phyloP scores from a whole-genome alignment of 2,888 invertebrate species.

The Thera obeliscata region DNA sequence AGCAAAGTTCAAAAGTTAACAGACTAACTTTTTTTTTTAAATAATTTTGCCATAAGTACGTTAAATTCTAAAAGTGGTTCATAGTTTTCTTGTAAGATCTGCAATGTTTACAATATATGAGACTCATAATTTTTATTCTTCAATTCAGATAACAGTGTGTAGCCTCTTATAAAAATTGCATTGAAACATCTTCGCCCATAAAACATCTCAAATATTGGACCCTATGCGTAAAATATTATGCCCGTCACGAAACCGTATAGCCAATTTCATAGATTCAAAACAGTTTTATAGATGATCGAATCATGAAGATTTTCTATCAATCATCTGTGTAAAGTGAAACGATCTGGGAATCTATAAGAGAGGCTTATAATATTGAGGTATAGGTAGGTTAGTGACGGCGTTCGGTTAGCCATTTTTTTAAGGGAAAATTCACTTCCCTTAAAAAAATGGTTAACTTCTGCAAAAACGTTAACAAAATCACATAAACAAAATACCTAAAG shows the following conservation, averaged over 20 bases:
- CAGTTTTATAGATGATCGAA: constrained; percentile 26
- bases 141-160: constrained; percentile 15
- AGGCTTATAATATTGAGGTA: no score
- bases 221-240: constrained; percentile 38
- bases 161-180: constrained; percentile 48
- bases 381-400: no score
- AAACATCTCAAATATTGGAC: constrained; percentile 46
- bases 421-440: not conserved
- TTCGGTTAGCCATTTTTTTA: no score
- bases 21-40: no score
- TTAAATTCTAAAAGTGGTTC: no score
- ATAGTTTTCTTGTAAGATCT: no score
- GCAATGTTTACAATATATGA: no score
- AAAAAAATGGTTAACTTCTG: not conserved
- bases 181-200: constrained; percentile 46
- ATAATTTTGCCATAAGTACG: no score
- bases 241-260: constrained; percentile 22
- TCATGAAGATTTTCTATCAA: constrained; percentile 31
- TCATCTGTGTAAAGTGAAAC: constrained; percentile 17
- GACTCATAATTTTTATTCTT: no score
- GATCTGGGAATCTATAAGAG: no score
- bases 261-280: constrained; percentile 28
- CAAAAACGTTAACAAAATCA: constrained; percentile 7
- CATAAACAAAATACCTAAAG: constrained; percentile 27
- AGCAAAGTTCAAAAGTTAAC: no score